Conservation (phyloP, 2,888 invertebrate species). For the Erpobdella octoculata region DNA sequence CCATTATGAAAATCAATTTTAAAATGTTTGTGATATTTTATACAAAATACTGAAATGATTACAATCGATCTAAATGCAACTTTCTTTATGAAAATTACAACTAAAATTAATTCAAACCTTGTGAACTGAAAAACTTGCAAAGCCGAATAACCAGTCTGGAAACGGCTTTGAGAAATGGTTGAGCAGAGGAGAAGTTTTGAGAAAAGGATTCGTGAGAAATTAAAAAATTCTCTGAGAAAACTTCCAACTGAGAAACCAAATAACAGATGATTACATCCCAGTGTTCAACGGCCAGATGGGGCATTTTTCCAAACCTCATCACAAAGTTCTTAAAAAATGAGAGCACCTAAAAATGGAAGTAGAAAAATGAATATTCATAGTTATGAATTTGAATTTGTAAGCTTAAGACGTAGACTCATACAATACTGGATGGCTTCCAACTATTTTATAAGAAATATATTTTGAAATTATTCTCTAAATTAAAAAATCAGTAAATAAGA, state of each 20-base stretch:
- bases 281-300: neutral
- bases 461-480: too few species aligned
- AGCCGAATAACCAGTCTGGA: neutral
- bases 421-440: too few species aligned
- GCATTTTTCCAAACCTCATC: neutral
- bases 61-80: neutral
- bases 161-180: neutral
- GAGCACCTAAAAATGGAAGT: neutral
- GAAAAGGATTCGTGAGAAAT: too few species aligned
- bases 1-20: too few species aligned
- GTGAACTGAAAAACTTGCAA: neutral
- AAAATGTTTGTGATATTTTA: neutral
- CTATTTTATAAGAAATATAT: too few species aligned
- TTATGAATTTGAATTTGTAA: too few species aligned
- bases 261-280: neutral
- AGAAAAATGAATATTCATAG: neutral
- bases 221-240: neutral
- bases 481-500: too few species aligned
- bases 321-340: neutral
- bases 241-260: neutral
- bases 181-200: too few species aligned
- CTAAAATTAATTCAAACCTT: neutral
- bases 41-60: neutral
- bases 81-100: neutral
- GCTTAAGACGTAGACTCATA: too few species aligned